Base-by-base conservation (phyloP, 1,140 invertebrate genomes). In the Bombus soroeensis region DNA sequence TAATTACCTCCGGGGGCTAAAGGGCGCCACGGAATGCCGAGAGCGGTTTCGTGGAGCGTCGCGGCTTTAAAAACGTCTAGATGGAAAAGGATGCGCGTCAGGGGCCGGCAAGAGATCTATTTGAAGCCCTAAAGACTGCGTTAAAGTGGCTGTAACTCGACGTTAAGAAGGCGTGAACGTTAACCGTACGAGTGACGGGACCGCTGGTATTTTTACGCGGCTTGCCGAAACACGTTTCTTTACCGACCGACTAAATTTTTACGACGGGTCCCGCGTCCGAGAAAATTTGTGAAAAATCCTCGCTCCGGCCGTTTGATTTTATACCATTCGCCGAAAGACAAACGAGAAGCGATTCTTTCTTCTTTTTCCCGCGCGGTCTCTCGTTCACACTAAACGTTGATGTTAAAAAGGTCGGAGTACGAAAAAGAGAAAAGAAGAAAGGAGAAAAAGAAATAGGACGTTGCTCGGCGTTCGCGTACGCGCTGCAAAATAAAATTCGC, bases 131-230 rank as follows among this genome's bases (percentile, higher is more conserved):
- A 94, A 95, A 93, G 92, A 93, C 92, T 92, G 91, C 89, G 93
- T 94, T 94, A 94, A 95, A 94, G 92, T 90, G 92, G 92, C 91
- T 88, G 92, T 94, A 94, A 94, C 91, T 94, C 90, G 92, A 92
- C 91, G 88, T 92, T 90, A 91, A 92, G 91, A 92, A 89, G 91
- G 87, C 83, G 91, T 89, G 89, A 91, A 89, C 89, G 88, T 86
- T 88, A 86, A 86, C 83, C 47, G 80, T 70, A 53, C 85, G 78
- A 77, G 81, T 81, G 84, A 87, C 85, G 81, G 81, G 75, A 75
- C 71, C 37, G 75, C 74, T 70, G 90, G 91, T 93, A 92, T 94
- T 93, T 94, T 93, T 94, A 94, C 89, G 89, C 91, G 81, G 80
- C 66, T 70, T 72, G 87, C 82, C 86, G 89, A 88, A 90, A 87